Percentiles rank a stretch among this genome's conserved stretches.
Conservation (phyloP, 2,113 vertebrate genomes). For the Todiramphus saurophagus region DNA sequence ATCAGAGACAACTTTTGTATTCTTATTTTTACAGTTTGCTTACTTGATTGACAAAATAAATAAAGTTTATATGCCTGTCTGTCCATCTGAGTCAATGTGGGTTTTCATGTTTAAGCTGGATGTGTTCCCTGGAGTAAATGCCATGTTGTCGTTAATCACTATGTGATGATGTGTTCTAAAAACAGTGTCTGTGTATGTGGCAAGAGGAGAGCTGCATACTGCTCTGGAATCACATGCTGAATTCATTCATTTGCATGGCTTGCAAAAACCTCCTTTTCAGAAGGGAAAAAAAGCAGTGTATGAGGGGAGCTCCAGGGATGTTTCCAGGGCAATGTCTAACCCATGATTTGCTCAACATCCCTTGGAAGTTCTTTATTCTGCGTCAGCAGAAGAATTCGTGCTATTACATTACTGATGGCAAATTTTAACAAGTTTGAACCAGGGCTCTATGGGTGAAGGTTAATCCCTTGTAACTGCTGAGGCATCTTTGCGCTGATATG, state of each 20-base stretch:
- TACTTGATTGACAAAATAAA: conserved; percentile 43
- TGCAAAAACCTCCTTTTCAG: background rate
- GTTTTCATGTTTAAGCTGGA: conserved; percentile 54
- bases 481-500: background rate
- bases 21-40: conserved; percentile 51
- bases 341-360: background rate
- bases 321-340: conserved; percentile 4
- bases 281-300: background rate
- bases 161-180: conserved; percentile 34
- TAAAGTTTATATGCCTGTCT: conserved; percentile 24
- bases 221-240: background rate
- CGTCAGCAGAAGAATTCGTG: background rate
- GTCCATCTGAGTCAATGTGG: conserved; percentile 41
- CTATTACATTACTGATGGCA: background rate
- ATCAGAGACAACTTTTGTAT: conserved; percentile 36
- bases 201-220: background rate
- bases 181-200: conserved; percentile 17
- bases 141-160: conserved; percentile 47
- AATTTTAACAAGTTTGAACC: background rate
- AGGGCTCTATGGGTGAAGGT: background rate
- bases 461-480: background rate
- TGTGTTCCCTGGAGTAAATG: conserved; percentile 42
- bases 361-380: background rate
- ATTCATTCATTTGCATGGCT: background rate
- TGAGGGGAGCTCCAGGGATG: background rate